A percentile compares a stretch with the other conserved stretches of the same genome.
Evolutionary conservation across 2,113 vertebrate species (phyloP).

Genomic region (Centropus unirufus): DNA sequence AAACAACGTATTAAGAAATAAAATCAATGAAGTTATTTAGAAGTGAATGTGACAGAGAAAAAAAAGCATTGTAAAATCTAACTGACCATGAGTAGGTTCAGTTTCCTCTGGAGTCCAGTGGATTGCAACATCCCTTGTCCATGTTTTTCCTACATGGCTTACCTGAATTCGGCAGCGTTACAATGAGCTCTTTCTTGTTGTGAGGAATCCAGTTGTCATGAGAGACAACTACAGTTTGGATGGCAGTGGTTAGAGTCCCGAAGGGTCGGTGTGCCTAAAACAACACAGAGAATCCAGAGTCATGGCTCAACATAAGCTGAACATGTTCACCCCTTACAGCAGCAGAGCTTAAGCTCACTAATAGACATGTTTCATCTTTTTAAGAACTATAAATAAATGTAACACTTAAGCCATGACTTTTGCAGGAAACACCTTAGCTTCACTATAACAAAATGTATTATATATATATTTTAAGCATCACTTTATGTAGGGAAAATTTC

Average conservation of each 20-base stretch:
- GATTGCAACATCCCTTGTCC: not conserved
- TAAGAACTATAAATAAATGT: not conserved
- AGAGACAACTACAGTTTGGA: not conserved
- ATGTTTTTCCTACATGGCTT: not conserved
- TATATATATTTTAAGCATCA: not conserved
- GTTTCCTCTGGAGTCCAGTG: not conserved
- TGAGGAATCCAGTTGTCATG: not conserved
- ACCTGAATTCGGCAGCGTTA: slow-evolving; percentile 4
- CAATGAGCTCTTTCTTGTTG: not conserved
- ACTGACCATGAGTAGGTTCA: not conserved
- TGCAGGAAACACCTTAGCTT: not conserved
- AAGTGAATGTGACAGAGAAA: not conserved
- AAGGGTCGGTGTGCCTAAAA: not conserved
- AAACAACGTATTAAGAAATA: not conserved
- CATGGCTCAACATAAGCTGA: not conserved
- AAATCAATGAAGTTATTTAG: not conserved
- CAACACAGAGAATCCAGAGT: not conserved
- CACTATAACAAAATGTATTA: not conserved
- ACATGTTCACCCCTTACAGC: not conserved
- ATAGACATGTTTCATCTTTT: not conserved
- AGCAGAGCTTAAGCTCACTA: not conserved
- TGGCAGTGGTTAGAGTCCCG: not conserved
- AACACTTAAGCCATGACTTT: not conserved
- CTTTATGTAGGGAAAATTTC: not conserved
- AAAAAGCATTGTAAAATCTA: not conserved